These are phyloP conservation scores for Semnornis frantzii DNA, from an alignment of 2,113 vertebrate species.

Conservation along the genomic window DNA sequence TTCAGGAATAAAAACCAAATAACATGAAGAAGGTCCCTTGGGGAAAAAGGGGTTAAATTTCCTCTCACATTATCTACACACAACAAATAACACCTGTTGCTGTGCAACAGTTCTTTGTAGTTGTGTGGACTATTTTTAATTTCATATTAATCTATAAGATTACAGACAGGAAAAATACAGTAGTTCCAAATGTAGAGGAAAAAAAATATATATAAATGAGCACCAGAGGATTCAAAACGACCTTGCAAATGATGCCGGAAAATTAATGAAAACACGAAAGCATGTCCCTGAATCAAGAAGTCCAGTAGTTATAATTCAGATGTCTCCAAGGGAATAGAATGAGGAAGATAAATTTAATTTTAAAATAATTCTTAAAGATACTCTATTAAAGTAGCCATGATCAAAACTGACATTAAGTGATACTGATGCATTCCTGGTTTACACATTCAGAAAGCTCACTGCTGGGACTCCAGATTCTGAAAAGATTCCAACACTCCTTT, in stretches of 20 bases:
- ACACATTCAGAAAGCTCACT: not conserved
- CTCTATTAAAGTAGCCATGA: not conserved
- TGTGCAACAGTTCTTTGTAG: not conserved
- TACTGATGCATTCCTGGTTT: not conserved
- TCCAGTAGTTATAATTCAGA: not conserved
- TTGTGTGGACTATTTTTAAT: not conserved
- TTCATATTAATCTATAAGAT: not conserved
- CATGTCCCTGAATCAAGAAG: not conserved
- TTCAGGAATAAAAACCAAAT: not conserved
- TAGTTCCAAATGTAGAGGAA: not conserved
- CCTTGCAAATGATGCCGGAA: accelerated
- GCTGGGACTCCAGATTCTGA: not conserved
- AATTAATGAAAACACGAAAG: not conserved
- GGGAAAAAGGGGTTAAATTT: not conserved
- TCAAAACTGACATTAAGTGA: not conserved
- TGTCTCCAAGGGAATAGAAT: not conserved
- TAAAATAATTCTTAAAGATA: not conserved
- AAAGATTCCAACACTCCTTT: not conserved
- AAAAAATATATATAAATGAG: not conserved
- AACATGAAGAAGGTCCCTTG: not conserved
- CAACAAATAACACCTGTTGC: not conserved
- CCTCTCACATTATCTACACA: not conserved
- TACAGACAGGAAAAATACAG: not conserved
- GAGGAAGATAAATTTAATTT: not conserved
- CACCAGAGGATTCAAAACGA: not conserved